Base-by-base conservation (phyloP, 2,113 vertebrate genomes). In the Bujurquina vittata region DNA sequence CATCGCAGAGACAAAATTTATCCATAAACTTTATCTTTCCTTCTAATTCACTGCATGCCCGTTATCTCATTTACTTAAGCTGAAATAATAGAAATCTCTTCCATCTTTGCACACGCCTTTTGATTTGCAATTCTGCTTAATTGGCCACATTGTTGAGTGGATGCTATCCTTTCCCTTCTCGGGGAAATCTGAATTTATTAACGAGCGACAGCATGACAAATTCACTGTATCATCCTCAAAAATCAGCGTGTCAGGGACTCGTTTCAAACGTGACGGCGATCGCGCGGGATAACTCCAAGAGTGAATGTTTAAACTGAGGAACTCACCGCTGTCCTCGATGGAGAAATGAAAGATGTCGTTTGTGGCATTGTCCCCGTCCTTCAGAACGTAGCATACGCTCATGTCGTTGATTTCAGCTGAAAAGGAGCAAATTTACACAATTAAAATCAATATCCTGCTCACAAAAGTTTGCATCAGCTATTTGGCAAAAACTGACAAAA, bases 341-440 rank as follows among this genome's bases (percentile, higher is more conserved):
- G 95, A 96, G 88, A 98, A 97, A 87, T 93, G 94, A 93, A 98
- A 97, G 80, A 95, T 84, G 79, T 97, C 97, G 57, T 91, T 94
- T 23, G 96, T 95, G 26, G 95, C 93, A 23, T 95, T 96, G 88
- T 93, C 93, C 6, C 91, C 92, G 55, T 96, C 89, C 37, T 89
- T 95, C 88, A 97, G 91, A 84, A 97, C 72, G 52, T 97, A 98
- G 80, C 93, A 95, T 87, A 97, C 93, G 81, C 92, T 96, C 95
- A 96, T 95, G 46, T 97, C 96, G 74, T 97, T 95, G 77, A 97
- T 95, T 86, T 96, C 96, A 77, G 94, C 97, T 97, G 86, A 74
- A 91, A 91, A 81, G 84, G 14, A 80, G 29, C 87, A 69, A 0
- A 65, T 74, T 57, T 63, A 29, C 10, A 60, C 87, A 10, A 90